Base-by-base conservation (phyloP, 2,888 invertebrate genomes). In the Pachydiplax longipennis region DNA sequence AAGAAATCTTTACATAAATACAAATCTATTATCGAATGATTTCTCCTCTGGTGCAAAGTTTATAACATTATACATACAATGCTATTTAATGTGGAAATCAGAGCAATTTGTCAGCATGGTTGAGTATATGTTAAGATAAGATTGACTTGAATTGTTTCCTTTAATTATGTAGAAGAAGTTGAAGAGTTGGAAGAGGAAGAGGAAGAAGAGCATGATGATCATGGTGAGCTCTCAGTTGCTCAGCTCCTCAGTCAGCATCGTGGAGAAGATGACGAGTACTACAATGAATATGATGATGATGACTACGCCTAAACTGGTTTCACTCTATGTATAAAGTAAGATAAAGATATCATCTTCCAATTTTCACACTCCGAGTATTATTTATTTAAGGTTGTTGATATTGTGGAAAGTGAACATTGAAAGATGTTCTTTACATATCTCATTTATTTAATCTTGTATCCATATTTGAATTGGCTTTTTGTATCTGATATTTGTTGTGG, bases 251-350 rank as follows among this genome's bases (percentile, higher is more conserved):
- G 94, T 80, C 94, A 94, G 65, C 96, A 96, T 92, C 95, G 95
- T 91, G 95, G 95, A n/a, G 96, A 95, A 31, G 95, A 96, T 35
- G 95, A 95, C 13, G 96, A 96, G 87, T 96, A 96, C 92, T 96
- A 95, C 90, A 96, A 96, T 92, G 95, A 94, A 90, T 94, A 94
- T 91, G 94, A 94, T 90, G 96, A 97, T 91, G 97, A 97, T 91
- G 97, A 97, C 91, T 95, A 95, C 93, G 95, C 94, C 93, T 73
- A 15, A 48, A 44, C 61, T 12, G 22, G 65, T 65, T 65, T 65
- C 25, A 10, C n/a, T 65, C 65, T 15, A 25, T 73, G 73, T 73
- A 73, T 31, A 73, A 73, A 73, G 73, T 10, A 73, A n/a, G n/a
- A 73, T 73, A 31, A 53, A 73, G 73, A 25, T 73, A 73, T 25